Percentiles rank a stretch among this genome's conserved stretches.
These are phyloP conservation scores for Canis aureus DNA, from an alignment of 2,113 vertebrate species.

Conservation along the genomic window DNA sequence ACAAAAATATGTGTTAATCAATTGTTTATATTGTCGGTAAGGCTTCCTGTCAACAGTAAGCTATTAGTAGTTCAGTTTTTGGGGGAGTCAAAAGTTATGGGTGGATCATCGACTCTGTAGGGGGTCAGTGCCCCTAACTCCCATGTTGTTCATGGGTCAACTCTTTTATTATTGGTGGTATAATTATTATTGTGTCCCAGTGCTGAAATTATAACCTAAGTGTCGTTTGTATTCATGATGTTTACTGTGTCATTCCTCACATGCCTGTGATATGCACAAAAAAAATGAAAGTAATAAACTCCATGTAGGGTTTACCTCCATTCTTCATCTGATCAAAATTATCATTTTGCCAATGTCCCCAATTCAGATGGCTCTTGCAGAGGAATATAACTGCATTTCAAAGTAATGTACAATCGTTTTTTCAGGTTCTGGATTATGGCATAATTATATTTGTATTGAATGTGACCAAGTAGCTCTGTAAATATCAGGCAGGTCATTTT, in stretches of 20 bases:
- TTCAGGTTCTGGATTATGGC: not conserved
- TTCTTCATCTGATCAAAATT: not conserved
- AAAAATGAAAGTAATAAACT: not conserved
- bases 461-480: not conserved
- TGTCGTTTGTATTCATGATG: not conserved
- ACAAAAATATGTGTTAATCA: not conserved
- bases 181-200: not conserved
- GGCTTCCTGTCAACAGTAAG: not conserved
- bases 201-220: slow-evolving; percentile 38
- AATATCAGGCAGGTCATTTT: not conserved
- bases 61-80: not conserved
- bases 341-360: not conserved
- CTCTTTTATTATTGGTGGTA: not conserved
- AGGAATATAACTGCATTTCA: not conserved
- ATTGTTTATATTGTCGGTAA: not conserved
- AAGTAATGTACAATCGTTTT: not conserved
- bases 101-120: not conserved
- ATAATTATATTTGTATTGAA: not conserved
- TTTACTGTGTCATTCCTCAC: not conserved
- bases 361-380: not conserved
- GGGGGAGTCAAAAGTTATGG: not conserved
- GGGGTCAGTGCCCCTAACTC: not conserved
- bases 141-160: not conserved
- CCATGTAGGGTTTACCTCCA: not conserved
- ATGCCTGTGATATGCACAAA: not conserved